Evolutionary conservation across 2,888 invertebrate species (phyloP), one percentile per base, ranked within the genome.

Genomic region (Drosophila antonietae): DNA sequence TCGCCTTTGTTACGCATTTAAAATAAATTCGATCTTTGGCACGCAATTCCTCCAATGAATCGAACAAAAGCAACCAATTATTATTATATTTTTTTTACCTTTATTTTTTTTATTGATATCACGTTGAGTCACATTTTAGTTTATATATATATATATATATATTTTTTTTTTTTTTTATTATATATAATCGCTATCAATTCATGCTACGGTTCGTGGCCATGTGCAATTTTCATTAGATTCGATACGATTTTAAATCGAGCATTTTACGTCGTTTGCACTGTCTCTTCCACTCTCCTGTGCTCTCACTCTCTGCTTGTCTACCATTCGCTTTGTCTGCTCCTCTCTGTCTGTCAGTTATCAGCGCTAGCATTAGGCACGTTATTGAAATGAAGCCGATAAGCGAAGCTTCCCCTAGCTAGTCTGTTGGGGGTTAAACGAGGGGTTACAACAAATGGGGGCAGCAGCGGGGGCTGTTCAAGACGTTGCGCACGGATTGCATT

Each of bases 11-110:
- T 81, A 79, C 76, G 87, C 84, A 80, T 80, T 52, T 77, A 58
- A 65, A 80, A 82, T 85, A 76, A 84, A 87, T 90, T 85, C 91
- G 91, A 91, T 91, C 92, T 91, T 88, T 91, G 90, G 85, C 92
- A 88, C 77, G 87, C 81, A 83, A 74, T 71, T 73, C 62, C 37
- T 4, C 31, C 69, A 81, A 69, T 67, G 65, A 77, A 75, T 79
- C 68, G 59, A 77, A 73, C 59, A 68, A 61, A 62, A 72, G 47
- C 63, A 73, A 73, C 46, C 68, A 68, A 58, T 39, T 64, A 49
- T 37, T 57, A 35, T 56, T n/a, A n/a, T n/a, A n/a, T 35, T 61
- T 53, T 47, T 61, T 47, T 52, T 62, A 23, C 14, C 33, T 20
- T 52, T 71, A 56, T 23, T 55, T 44, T 10, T 44, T 10, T 35